Percentiles rank a stretch among this genome's conserved stretches.
phyloP scores from a whole-genome alignment of 2,113 vertebrate species.

The Hippocampus mohnikei region DNA sequence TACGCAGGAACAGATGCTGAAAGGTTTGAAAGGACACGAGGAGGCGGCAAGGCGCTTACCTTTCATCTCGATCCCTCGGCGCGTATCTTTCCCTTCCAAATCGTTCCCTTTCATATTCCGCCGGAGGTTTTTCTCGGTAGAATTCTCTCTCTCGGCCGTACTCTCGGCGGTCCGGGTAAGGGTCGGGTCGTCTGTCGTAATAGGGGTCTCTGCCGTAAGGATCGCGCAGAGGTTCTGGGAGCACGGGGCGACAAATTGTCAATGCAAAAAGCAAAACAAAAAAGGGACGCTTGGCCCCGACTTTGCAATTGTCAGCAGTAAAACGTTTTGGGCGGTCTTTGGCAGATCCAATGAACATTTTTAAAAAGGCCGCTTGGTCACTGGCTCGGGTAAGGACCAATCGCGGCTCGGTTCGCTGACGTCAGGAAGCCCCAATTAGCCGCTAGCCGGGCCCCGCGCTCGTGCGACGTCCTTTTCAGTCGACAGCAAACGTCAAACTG shows the following conservation, averaged over 20 bases:
- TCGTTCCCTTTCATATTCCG: constrained; percentile 87
- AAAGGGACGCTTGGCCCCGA: background rate
- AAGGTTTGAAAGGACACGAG: background rate
- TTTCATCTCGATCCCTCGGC: constrained; percentile 85
- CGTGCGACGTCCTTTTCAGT: too few relatives aligned
- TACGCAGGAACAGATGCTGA: constrained; percentile 21
- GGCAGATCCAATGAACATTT: too few relatives aligned
- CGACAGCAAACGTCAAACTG: too few relatives aligned
- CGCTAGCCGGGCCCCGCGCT: too few relatives aligned
- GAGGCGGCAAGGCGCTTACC: constrained; percentile 62
- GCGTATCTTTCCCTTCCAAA: constrained; percentile 86
- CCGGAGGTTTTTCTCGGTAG: constrained; percentile 73
- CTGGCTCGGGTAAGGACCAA: too few relatives aligned
- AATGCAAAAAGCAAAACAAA: background rate
- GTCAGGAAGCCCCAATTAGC: too few relatives aligned
- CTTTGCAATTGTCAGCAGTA: too few relatives aligned
- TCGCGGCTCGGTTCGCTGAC: too few relatives aligned
- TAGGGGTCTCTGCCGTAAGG: constrained; percentile 87
- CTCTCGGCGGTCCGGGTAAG: constrained; percentile 83
- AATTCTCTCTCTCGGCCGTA: constrained; percentile 84
- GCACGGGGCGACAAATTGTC: constrained; percentile 14
- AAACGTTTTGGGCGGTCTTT: too few relatives aligned
- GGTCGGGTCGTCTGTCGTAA: constrained; percentile 83
- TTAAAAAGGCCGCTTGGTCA: too few relatives aligned
- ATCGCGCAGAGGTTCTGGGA: constrained; percentile 79